Base-by-base conservation (phyloP, 1,140 invertebrate species). In the Colletes gigas region DNA sequence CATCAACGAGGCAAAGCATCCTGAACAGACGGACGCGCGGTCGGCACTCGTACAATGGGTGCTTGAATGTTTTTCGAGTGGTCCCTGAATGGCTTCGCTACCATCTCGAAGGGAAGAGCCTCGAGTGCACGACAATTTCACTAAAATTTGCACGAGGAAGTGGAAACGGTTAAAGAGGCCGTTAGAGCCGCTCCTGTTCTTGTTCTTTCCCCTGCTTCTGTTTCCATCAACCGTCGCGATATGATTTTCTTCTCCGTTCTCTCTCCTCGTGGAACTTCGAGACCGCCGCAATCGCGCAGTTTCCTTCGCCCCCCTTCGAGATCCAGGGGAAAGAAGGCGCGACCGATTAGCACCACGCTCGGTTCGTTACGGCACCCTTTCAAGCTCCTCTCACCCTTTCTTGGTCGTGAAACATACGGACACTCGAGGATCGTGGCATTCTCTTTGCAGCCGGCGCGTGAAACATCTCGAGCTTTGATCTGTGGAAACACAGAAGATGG, bases 91-190 rank as follows among this genome's bases (percentile, higher is more conserved):
- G 57, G 67, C 21, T 77, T 68, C 74, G 52, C 57, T 50, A 41
- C 44, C 79, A 69, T 81, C 79, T 81, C 79, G 79, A 81, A 70
- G 73, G 65, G 66, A 70, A 69, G 59, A 70, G 65, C 52, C 57
- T 69, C 15, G 52, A 81, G 67, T 76, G 73, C 52, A 57, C 73
- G 79, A 81, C 79, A 68, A 81, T 68, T 77, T 68, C 55, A 39
- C 74, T 81, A 81, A 81, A 81, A 81, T 81, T 77, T 81, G 79
- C 73, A 81, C 73, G 50, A 19, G 65, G 19, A 69, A 76, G 72
- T 54, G 57, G 66, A 81, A 63, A 81, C 50, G 55, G 65, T 77
- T 68, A 77, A 73, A 73, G 69, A 44, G 65, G 47, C 59, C 65
- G 59, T 63, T 68, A 77, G 50, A 77, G 50, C 52, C n/a, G 54